Percentiles rank a stretch among this genome's conserved stretches.
Conservation (phyloP, 2,797 vertebrate species). For the Neosilurus mollespiculum region DNA sequence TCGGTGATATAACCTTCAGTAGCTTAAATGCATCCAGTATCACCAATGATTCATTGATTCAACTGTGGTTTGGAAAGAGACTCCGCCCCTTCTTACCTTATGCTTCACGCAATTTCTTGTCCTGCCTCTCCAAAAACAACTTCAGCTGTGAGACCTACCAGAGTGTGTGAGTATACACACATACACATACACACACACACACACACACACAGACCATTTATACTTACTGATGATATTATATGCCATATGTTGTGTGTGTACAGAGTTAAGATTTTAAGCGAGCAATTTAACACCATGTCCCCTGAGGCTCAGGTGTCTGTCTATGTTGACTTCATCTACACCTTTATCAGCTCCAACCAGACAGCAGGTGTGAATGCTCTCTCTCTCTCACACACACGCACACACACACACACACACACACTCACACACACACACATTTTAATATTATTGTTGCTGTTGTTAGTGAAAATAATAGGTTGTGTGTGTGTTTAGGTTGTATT, state of each 20-base stretch:
- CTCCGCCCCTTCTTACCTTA: constrained; percentile 66
- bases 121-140: constrained; percentile 60
- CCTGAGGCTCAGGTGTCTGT: constrained; percentile 40
- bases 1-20: constrained; percentile 65
- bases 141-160: constrained; percentile 69
- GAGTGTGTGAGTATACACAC: constrained; percentile 59
- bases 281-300: constrained; percentile 53
- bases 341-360: constrained; percentile 62
- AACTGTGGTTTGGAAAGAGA: constrained; percentile 64
- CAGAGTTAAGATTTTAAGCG: constrained; percentile 63
- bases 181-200: constrained; percentile 17
- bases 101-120: constrained; percentile 65
- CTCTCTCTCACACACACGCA: background rate
- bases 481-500: constrained; percentile 59
- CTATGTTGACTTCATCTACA: constrained; percentile 63
- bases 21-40: constrained; percentile 43
- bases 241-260: constrained; percentile 6
- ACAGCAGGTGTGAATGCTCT: constrained; percentile 52
- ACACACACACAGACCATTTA: background rate
- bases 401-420: background rate
- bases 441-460: background rate
- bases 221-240: no score
- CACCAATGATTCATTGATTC: constrained; percentile 52
- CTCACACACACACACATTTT: background rate
- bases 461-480: background rate